Evolutionary conservation across 2,797 vertebrate genomes (phyloP), one percentile per base, ranked within the genome.

Genomic region (Lutjanus argentimaculatus): DNA sequence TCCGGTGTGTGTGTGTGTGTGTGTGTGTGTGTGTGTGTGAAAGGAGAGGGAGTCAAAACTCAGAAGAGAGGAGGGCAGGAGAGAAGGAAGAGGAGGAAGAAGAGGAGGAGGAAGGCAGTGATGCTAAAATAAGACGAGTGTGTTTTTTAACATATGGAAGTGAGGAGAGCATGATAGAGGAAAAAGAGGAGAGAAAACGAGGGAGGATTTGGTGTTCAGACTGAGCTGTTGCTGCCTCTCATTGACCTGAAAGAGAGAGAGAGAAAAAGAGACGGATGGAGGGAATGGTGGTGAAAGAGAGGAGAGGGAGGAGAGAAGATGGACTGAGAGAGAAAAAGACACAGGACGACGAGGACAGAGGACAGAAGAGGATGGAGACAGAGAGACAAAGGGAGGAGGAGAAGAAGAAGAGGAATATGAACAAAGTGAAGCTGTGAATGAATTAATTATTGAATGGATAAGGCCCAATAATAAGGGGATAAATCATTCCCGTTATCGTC

Each of bases 161-260:
- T 65, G 85, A 83, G 68, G 87, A 88, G 84, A 87, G 72, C 84
- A 91, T 90, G 82, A 49, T 58, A 64, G 84, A 84, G 82, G 55
- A 8, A 67, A 16, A 16, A 11, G 36, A n/a, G 52, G 36, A 14
- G 52, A 25, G 62, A 67, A 56, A 66, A 21, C 43, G 77, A 88
- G 76, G 64, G 80, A 78, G 75, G 79, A 81, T 75, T 72, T 65
- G 68, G 62, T 75, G 67, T 71, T 88, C 79, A 75, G 77, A 48
- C 67, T 7, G 83, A 85, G 89, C 85, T 88, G 83, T 61, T 82
- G 86, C 88, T 81, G 85, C 43, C 69, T 89, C 85, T 89, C 84
- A 75, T 45, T 93, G 91, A 92, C 91, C 91, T 93, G 88, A 51
- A 86, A 91, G 67, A 88, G 85, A 86, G 75, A 79, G 83, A 68